phyloP scores from a whole-genome alignment of 1,140 invertebrate species.

The Rhyzopertha dominica region DNA sequence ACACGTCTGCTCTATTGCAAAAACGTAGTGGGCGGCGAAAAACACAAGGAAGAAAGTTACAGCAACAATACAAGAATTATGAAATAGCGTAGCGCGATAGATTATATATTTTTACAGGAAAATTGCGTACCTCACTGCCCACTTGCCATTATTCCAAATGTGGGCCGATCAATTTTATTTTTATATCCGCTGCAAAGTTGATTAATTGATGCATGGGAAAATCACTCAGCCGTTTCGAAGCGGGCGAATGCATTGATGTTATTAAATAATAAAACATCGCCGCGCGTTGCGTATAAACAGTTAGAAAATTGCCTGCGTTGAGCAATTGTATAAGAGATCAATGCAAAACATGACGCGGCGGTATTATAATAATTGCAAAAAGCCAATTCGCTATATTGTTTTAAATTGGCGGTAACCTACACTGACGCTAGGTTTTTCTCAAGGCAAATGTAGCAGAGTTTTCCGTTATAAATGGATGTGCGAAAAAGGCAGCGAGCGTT shows the following conservation, averaged over 20 bases:
- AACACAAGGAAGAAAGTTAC: slow-evolving; percentile 18
- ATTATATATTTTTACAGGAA: slow-evolving; percentile 15
- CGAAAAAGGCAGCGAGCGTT: no score
- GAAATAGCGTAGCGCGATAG: slow-evolving; percentile 21
- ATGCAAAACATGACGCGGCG: no score
- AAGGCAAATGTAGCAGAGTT: no score
- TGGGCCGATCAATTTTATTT: slow-evolving; percentile 14
- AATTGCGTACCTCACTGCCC: slow-evolving; percentile 10
- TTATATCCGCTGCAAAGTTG: slow-evolving; percentile 16
- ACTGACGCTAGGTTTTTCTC: no score
- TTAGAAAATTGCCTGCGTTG: no score
- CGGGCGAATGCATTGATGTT: background rate
- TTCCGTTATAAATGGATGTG: no score
- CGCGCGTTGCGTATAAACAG: no score
- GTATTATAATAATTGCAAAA: no score
- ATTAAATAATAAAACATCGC: no score
- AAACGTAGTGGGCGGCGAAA: slow-evolving; percentile 14
- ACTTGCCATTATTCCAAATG: slow-evolving; percentile 7
- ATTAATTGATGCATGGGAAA: slow-evolving; percentile 23
- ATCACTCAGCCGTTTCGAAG: slow-evolving; percentile 12
- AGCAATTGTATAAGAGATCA: no score
- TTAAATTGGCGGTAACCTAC: no score
- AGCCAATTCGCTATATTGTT: no score
- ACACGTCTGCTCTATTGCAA: slow-evolving; percentile 7
- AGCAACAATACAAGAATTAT: slow-evolving; percentile 20